Evolutionary conservation across 2,888 invertebrate genomes (phyloP).

Genomic region (Oxyscelio sp.): DNA sequence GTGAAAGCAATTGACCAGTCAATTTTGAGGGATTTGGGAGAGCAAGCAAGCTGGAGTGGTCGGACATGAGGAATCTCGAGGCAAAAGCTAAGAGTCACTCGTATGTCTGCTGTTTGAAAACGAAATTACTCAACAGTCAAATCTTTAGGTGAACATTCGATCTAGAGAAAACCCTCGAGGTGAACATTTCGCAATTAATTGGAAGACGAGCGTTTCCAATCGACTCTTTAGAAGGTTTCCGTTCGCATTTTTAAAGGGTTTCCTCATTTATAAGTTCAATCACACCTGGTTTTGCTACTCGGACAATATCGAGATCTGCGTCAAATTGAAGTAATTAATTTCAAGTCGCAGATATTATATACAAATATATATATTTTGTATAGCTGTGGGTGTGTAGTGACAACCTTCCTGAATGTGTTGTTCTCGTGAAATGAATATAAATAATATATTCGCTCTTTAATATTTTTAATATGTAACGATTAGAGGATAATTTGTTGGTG

Average conservation of each 20-base stretch:
- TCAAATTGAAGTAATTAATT: background rate
- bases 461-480: background rate
- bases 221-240: slow-evolving; percentile 32
- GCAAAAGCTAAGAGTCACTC: background rate
- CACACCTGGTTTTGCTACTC: slow-evolving; percentile 14
- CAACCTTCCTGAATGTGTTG: background rate
- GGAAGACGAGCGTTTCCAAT: slow-evolving; percentile 25
- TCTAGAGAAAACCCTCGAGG: background rate
- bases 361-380: slow-evolving; percentile 4
- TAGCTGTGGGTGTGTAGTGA: background rate
- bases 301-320: slow-evolving; percentile 9
- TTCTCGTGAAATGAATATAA: slow-evolving; percentile 21
- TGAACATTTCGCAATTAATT: slow-evolving; percentile 41
- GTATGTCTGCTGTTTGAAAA: background rate
- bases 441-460: slow-evolving; percentile 14
- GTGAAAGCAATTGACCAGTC: slow-evolving; percentile 1
- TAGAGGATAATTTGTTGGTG: background rate
- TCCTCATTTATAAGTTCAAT: slow-evolving; percentile 31
- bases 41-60: background rate
- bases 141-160: slow-evolving; percentile 3
- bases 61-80: background rate
- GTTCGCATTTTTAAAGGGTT: slow-evolving; percentile 45
- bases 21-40: background rate
- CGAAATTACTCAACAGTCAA: slow-evolving; percentile 44
- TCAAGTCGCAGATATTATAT: background rate